A percentile compares a stretch with the other conserved stretches of the same genome.
Evolutionary conservation across 2,888 invertebrate genomes (phyloP).

Genomic region (Keiferia lycopersicella): DNA sequence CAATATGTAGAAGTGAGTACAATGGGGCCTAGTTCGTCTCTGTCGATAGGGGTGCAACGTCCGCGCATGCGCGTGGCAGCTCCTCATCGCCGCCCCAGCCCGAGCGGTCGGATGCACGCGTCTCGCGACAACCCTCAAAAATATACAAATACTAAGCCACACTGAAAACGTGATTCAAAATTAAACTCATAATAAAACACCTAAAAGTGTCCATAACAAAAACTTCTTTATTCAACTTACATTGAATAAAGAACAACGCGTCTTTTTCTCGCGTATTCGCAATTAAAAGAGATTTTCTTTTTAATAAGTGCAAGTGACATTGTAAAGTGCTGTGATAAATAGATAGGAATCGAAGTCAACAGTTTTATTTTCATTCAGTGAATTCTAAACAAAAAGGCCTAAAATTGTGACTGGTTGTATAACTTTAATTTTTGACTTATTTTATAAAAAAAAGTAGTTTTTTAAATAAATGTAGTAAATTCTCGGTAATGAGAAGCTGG

Average conservation of each 20-base stretch:
- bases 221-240: not conserved
- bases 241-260: not conserved
- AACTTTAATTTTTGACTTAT: not conserved
- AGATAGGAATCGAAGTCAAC: conserved; percentile 10
- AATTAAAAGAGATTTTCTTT: conserved; percentile 25
- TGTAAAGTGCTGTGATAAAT: conserved; percentile 52
- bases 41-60: conserved; percentile 59
- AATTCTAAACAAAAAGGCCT: conserved; percentile 25
- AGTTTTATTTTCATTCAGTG: conserved; percentile 24
- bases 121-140: conserved; percentile 39
- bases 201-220: not conserved
- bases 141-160: conserved; percentile 32
- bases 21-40: conserved; percentile 43
- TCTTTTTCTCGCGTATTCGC: not conserved
- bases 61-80: conserved; percentile 63
- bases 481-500: conserved; percentile 35
- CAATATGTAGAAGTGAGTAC: not conserved
- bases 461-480: not conserved
- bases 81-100: conserved; percentile 56
- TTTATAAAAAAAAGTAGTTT: not conserved
- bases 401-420: conserved; percentile 7
- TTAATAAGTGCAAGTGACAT: conserved; percentile 45
- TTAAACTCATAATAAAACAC: conserved; percentile 1
- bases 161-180: conserved; percentile 25
- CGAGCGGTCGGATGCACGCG: conserved; percentile 56